phyloP scores from a whole-genome alignment of 92 coral and sea anemone genomes.

The Epizoanthus rinbou region DNA sequence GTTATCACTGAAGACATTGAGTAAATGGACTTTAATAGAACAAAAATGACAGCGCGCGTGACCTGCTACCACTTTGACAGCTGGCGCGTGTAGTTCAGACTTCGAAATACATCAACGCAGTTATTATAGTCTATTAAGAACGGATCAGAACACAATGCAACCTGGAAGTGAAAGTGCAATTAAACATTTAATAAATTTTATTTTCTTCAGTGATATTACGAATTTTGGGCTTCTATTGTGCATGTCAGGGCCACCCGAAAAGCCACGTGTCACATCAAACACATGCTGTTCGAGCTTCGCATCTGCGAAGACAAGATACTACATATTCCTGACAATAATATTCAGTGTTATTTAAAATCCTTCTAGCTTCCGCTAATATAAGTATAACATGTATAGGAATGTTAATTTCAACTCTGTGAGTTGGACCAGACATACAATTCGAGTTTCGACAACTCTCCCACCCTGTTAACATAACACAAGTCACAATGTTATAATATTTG shows the following conservation, averaged over 20 bases:
- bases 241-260: neutral
- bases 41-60: neutral
- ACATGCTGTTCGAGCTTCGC: neutral
- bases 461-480: too few relatives aligned
- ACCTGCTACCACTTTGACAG: neutral
- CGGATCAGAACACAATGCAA: neutral
- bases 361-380: too few relatives aligned
- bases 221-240: neutral
- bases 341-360: too few relatives aligned
- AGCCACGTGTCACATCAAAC: neutral
- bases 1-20: too few relatives aligned
- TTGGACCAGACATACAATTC: too few relatives aligned
- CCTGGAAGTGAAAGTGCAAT: neutral
- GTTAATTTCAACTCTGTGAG: too few relatives aligned
- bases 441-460: too few relatives aligned
- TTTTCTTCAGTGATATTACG: conserved; percentile 5
- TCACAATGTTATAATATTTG: too few relatives aligned
- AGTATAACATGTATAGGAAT: too few relatives aligned
- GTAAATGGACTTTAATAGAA: neutral
- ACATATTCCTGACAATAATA: neutral
- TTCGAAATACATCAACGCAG: neutral
- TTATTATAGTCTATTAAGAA: neutral
- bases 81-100: neutral
- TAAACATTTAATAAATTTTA: neutral
- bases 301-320: conserved; percentile 1